Evolutionary conservation across 2,797 vertebrate genomes (phyloP), one percentile per base, ranked within the genome.

Genomic region (Falco biarmicus): DNA sequence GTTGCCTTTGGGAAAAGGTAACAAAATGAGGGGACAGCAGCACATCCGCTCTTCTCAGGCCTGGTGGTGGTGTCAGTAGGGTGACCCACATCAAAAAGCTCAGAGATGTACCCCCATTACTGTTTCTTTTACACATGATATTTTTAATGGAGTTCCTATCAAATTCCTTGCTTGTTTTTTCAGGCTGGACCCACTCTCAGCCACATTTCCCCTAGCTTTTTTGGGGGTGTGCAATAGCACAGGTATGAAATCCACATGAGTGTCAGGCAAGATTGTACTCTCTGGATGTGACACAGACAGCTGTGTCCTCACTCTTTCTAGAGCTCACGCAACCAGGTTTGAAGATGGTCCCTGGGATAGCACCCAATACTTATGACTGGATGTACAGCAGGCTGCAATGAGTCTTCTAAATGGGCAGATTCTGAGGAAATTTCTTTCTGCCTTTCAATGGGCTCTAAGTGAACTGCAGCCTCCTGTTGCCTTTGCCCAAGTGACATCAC

Each of bases 191-290:
- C 2, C 5, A 50, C 5, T 24, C 11, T 13, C 10, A 65, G 29
- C 13, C 11, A 61, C 7, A 65, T 48, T 64, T 74, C 39, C 20
- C 11, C 10, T 41, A n/a, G 5, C 1, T 32, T 47, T 82, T 59
- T 43, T 13, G 4, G 2, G 8, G 13, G 1, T 10, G 2, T 25
- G 34, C 22, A 76, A 12, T 10, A 56, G 11, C 8, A 3, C 15
- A 86, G 4, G n/a, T 47, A 51, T 10, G 66, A 83, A 84, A 71
- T 39, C 28, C 32, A 22, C 11, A 11, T 26, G 24, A 43, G 12
- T 4, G 0, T 57, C 25, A 57, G 15, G 5, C 25, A 65, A 69
- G 60, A 43, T 14, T 53, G 4, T 34, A 24, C 6, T 28, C 22
- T 41, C 9, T 64, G 24, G 26, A 39, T 51, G 16, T 34, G 16